These are phyloP conservation scores for Rhinoptilus africanus DNA, from an alignment of 2,113 vertebrate genomes.

Conservation along the genomic window DNA sequence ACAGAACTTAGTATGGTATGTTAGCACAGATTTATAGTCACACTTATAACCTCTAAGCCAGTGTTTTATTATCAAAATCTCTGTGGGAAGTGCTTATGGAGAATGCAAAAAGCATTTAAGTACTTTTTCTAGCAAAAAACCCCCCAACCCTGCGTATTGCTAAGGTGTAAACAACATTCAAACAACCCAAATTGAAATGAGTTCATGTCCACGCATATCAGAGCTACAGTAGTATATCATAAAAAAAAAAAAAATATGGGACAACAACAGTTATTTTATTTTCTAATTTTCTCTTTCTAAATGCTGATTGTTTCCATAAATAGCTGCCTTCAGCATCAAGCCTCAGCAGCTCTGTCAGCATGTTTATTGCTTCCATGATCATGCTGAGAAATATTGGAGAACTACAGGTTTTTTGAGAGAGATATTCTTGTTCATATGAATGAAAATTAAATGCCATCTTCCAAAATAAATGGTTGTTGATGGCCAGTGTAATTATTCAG, in stretches of 20 bases:
- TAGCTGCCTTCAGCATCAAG: conserved; percentile 28
- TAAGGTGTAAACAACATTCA: conserved; percentile 38
- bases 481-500: neutral
- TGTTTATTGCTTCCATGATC: conserved; percentile 11
- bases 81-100: conserved; percentile 1
- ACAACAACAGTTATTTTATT: conserved; percentile 35
- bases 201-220: conserved; percentile 1
- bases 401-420: neutral
- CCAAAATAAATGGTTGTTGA: neutral
- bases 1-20: neutral
- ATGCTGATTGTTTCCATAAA: conserved; percentile 55
- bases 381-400: conserved; percentile 6
- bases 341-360: neutral
- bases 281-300: conserved; percentile 51
- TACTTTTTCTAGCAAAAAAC: conserved; percentile 4
- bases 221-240: neutral
- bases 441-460: neutral
- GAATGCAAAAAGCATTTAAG: conserved; percentile 33
- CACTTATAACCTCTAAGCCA: conserved; percentile 33
- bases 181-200: conserved; percentile 40
- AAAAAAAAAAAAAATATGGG: conserved; percentile 8
- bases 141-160: neutral
- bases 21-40: conserved; percentile 44
- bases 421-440: neutral
- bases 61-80: conserved; percentile 45